These are phyloP conservation scores for Cyclargus thomasi DNA, from an alignment of 1,140 invertebrate genomes.

Conservation along the genomic window DNA sequence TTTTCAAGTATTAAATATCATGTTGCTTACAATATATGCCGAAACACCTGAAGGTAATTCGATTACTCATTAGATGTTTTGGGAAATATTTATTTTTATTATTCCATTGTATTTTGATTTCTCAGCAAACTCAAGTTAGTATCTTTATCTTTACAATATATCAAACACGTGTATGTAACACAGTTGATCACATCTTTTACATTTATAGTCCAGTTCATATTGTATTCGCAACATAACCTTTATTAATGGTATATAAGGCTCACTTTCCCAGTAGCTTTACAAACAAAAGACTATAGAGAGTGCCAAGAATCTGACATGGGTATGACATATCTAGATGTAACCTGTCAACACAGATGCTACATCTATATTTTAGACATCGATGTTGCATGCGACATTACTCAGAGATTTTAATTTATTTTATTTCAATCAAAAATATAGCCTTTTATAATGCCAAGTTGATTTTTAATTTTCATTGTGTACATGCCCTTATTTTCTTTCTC, in stretches of 20 bases:
- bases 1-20: no score
- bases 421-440: no score
- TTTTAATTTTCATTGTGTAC: no score
- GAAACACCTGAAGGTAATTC: no score
- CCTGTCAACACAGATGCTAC: background rate
- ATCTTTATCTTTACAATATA: background rate
- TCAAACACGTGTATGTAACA: background rate
- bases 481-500: no score
- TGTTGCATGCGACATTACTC: no score
- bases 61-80: no score
- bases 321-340: background rate
- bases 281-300: background rate
- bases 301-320: background rate
- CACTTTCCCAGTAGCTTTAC: background rate
- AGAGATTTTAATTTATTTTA: no score
- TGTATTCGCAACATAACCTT: background rate
- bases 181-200: background rate
- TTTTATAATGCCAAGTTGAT: no score
- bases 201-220: background rate
- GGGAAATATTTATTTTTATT: background rate
- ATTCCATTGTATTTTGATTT: background rate
- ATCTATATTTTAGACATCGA: no score
- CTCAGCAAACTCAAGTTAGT: background rate
- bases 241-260: background rate
- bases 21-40: no score